Base-by-base conservation (phyloP, 1,140 invertebrate species). In the Helicoverpa armigera region DNA sequence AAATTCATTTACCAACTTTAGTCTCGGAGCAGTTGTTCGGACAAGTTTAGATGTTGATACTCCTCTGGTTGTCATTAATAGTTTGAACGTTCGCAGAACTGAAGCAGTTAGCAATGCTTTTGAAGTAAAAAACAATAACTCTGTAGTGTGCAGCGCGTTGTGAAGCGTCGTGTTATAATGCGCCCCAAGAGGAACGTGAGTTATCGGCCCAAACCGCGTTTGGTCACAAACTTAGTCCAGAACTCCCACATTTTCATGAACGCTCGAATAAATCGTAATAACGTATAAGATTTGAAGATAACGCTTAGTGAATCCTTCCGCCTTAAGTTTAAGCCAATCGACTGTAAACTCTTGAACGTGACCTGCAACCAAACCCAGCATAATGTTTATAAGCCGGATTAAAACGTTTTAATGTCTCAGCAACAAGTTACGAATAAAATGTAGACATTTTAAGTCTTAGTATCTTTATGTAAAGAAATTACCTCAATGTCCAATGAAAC, bases 351-450 rank as follows among this genome's bases (percentile, higher is more conserved):
- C 14, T 29, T 29, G 35, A 18, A 77, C 75, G 75, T 77, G 75
- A 77, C 50, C 35, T 77, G 75, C 18, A 51, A 29, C 50, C 48
- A 63, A 67, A 67, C 61, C 14, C 29, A 35, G 48, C 23, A 43
- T 65, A 67, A 63, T 48, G 58, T 69, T 67, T 69, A 69, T 54
- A 51, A 43, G 31, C 53, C 53, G 43, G 53, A 58, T 73, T 72
- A 72, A 56, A 53, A 29, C 50, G 23, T 5, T 77, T 65, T 63
- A 77, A 77, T 77, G 29, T 54, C 12, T 54, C 29, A 67, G 75
- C 75, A 77, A 77, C 75, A 77, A 67, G 61, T 77, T 65, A 67
- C 43, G 53, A 60, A 75, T 75, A 43, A 73, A 73, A 73, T 35
- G 29, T 70, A 23, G n/a, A 67, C 50, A 53, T 53, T 50, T 51